phyloP scores from a whole-genome alignment of 2,888 invertebrate genomes.

The Molorchus minor region DNA sequence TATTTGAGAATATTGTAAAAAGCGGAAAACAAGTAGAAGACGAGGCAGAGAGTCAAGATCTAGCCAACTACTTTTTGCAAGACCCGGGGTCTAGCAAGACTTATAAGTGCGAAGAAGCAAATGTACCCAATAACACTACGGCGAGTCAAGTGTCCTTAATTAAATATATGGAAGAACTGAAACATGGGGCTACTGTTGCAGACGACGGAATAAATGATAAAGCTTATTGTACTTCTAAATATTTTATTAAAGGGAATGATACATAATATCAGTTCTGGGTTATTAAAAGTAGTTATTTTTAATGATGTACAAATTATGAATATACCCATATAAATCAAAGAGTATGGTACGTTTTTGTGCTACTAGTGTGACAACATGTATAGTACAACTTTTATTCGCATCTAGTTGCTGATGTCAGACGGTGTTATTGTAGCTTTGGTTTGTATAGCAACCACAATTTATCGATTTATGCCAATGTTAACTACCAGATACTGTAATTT shows the following conservation, averaged over 20 bases:
- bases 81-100: conserved; percentile 22
- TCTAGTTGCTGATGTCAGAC: conserved; percentile 31
- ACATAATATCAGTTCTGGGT: conserved; percentile 26
- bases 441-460: conserved; percentile 39
- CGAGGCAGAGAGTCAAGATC: conserved; percentile 40
- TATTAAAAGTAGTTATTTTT: conserved; percentile 24
- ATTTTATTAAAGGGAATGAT: conserved; percentile 32
- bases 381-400: conserved; percentile 23
- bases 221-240: conserved; percentile 28
- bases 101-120: background rate
- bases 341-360: conserved; percentile 27
- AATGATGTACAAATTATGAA: conserved; percentile 18
- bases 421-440: conserved; percentile 37
- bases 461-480: conserved; percentile 39
- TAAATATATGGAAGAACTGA: conserved; percentile 55
- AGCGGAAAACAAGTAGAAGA: conserved; percentile 41
- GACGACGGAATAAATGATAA: background rate
- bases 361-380: conserved; percentile 17
- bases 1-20: conserved; percentile 53
- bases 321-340: conserved; percentile 32
- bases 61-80: conserved; percentile 38
- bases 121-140: conserved; percentile 29
- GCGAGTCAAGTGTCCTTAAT: conserved; percentile 54
- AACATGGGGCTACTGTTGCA: conserved; percentile 32
- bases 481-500: conserved; percentile 39